Base-by-base conservation (phyloP, 2,113 vertebrate species). In the Lamprotornis superbus region DNA sequence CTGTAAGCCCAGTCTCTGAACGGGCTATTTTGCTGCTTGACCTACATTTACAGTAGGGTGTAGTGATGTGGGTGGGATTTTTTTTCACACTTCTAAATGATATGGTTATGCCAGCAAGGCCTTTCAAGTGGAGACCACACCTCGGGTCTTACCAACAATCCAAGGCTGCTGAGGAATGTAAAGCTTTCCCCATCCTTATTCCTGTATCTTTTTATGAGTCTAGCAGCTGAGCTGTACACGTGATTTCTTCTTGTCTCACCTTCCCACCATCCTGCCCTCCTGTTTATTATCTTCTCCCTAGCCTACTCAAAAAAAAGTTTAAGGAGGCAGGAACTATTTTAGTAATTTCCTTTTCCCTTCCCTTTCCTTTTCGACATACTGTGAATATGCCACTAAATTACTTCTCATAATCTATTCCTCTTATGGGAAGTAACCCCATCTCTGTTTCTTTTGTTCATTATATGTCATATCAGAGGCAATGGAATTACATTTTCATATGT, bases 61-160 rank as follows among this genome's bases (percentile, higher is more conserved):
- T 81, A 92, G 50, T 92, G 88, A 83, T 88, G 92, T 93, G 90
- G 88, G 59, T 55, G 64, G 56, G 40, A 53, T 19, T 69, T 79
- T 82, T 96, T 90, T 92, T 90, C 83, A 83, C 83, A 77, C 76
- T 89, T 96, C 52, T 86, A 90, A 96, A 92, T 94, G 63, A 90
- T 74, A 89, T 0, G 8, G 87, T 88, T 85, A 27, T 20, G 46
- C 68, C 75, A 95, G 50, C 28, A 86, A 61, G 70, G 77, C 42
- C 55, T 96, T 92, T 92, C 49, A 92, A 92, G 85, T 88, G 80
- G 39, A 86, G 59, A 70, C 79, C 79, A 23, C 85, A 53, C 47
- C 47, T 81, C 2, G 1, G 46, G 42, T 92, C 50, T 90, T 90
- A 77, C 50, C 22, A 86, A 33, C n/a, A 90, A 15, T 53, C 42